Conservation (phyloP, 1,140 invertebrate species). For the Vanessa atalanta region DNA sequence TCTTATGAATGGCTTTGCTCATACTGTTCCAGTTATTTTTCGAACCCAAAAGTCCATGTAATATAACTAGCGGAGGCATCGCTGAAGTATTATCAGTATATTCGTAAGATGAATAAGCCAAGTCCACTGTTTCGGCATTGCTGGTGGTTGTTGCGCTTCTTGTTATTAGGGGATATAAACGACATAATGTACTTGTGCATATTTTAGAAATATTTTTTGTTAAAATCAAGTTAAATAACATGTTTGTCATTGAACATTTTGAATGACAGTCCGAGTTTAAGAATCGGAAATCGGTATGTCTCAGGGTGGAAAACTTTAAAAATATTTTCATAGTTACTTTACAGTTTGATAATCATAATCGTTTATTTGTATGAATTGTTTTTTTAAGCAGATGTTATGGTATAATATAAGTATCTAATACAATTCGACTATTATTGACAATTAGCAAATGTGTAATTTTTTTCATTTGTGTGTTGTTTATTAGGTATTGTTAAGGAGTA, state of each 20-base stretch:
- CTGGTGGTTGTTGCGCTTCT: conserved; percentile 5
- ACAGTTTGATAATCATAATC: too few species aligned
- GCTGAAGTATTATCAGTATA: conserved; percentile 53
- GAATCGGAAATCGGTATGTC: too few species aligned
- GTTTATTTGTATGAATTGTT: too few species aligned
- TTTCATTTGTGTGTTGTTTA: too few species aligned
- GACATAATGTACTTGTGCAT: conserved; percentile 34
- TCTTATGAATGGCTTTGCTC: conserved; percentile 87
- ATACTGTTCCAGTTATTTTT: conserved; percentile 93
- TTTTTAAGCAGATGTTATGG: too few species aligned
- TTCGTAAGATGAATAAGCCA: conserved; percentile 76
- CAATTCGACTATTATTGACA: too few species aligned
- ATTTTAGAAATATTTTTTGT: conserved; percentile 40
- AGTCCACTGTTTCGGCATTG: conserved; percentile 66
- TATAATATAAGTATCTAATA: too few species aligned
- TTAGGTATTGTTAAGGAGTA: too few species aligned
- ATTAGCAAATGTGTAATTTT: too few species aligned
- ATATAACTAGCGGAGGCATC: conserved; percentile 87
- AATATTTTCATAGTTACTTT: not conserved
- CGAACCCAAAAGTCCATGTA: conserved; percentile 93
- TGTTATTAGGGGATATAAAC: conserved; percentile 1
- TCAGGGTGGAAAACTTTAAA: not conserved
- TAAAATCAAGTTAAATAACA: conserved; percentile 54
- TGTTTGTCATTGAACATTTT: conserved; percentile 40
- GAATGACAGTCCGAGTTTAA: not conserved